A percentile compares a stretch with the other conserved stretches of the same genome.
Conservation (phyloP, 2,113 vertebrate genomes). For the Meriones unguiculatus region DNA sequence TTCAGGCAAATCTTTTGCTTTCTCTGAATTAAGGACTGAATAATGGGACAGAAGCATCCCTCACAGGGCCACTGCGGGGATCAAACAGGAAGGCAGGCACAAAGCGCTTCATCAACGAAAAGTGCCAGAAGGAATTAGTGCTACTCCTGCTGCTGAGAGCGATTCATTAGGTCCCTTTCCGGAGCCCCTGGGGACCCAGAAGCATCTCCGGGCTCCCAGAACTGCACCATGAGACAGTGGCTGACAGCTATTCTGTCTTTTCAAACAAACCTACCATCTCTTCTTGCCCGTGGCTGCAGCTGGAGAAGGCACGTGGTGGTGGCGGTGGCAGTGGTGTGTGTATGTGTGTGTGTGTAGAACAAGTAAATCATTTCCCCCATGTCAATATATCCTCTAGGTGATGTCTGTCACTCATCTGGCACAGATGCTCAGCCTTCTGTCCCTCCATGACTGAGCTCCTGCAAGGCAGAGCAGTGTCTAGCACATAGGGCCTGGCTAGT, state of each 20-base stretch:
- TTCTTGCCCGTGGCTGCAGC: conserved; percentile 8
- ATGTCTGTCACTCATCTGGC: conserved; percentile 44
- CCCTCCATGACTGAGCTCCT: neutral
- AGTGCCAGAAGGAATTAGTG: neutral
- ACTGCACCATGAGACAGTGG: neutral
- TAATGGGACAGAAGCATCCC: neutral
- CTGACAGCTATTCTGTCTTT: conserved; percentile 14
- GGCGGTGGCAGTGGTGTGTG: neutral
- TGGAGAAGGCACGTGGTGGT: neutral
- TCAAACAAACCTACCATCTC: neutral
- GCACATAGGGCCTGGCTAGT: neutral
- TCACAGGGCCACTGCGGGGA: neutral
- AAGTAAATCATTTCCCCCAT: neutral
- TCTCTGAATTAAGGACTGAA: neutral
- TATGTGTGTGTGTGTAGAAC: neutral
- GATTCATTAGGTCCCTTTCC: neutral
- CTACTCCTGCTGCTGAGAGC: neutral
- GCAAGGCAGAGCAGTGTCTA: neutral
- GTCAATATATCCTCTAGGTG: conserved; percentile 34
- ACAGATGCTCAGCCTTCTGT: neutral
- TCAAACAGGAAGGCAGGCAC: neutral
- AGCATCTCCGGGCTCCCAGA: neutral
- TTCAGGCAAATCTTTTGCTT: neutral
- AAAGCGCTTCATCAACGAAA: neutral
- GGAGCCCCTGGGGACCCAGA: neutral